These are phyloP conservation scores for Lycocerus yunnanus DNA, from an alignment of 2,888 invertebrate genomes.

Conservation along the genomic window DNA sequence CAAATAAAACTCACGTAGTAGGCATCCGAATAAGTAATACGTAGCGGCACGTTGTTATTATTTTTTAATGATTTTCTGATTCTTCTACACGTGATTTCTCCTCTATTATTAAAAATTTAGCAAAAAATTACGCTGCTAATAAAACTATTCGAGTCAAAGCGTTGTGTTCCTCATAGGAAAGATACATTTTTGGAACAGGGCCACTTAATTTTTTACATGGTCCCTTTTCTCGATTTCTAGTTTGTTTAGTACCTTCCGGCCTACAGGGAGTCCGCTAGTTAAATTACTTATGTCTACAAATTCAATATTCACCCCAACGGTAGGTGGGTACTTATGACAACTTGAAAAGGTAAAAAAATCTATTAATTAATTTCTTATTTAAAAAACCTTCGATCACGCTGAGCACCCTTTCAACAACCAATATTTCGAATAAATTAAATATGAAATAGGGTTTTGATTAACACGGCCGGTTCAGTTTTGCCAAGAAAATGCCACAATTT, in stretches of 20 bases:
- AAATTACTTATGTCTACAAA: neutral
- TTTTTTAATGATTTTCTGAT: neutral
- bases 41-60: neutral
- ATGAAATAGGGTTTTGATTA: neutral
- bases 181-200: neutral
- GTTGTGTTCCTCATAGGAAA: neutral
- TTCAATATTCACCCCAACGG: neutral
- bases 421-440: slow-evolving; percentile 12
- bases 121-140: neutral
- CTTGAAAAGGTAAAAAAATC: neutral
- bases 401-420: slow-evolving; percentile 22
- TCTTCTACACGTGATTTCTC: neutral
- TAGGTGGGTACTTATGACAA: neutral
- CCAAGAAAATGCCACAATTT: neutral
- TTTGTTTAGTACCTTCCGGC: neutral
- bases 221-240: neutral
- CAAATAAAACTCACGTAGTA: neutral
- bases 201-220: neutral
- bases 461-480: neutral
- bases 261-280: neutral
- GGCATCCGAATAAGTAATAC: neutral
- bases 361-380: neutral
- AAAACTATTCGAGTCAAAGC: neutral
- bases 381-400: slow-evolving; percentile 8
- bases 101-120: neutral